phyloP scores from a whole-genome alignment of 2,113 vertebrate species.

The Tachycineta bicolor region DNA sequence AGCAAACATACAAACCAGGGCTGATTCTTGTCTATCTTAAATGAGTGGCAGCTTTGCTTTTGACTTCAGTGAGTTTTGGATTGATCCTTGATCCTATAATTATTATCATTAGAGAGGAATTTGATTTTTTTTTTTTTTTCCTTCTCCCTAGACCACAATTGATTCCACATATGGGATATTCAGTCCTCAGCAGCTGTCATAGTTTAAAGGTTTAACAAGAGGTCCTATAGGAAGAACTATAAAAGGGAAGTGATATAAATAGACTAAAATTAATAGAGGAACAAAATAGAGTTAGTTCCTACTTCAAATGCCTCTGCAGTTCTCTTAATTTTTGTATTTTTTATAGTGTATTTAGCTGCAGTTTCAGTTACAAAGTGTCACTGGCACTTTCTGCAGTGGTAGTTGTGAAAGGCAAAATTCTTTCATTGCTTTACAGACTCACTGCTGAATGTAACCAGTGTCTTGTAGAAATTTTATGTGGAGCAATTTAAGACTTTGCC shows the following conservation, averaged over 20 bases:
- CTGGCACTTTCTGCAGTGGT: not conserved
- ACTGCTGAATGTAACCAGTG: not conserved
- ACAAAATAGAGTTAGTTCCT: conserved; percentile 33
- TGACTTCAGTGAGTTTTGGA: not conserved
- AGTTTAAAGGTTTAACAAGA: conserved; percentile 59
- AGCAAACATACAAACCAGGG: not conserved
- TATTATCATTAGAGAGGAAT: conserved; percentile 31
- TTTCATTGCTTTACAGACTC: not conserved
- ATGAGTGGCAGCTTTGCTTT: not conserved
- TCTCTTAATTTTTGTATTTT: conserved; percentile 47
- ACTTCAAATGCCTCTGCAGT: conserved; percentile 5
- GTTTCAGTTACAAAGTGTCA: conserved; percentile 15
- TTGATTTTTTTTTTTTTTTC: not conserved
- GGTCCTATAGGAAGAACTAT: conserved; percentile 29
- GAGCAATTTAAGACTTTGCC: not conserved
- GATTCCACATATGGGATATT: conserved; percentile 27
- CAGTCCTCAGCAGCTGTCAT: conserved; percentile 38
- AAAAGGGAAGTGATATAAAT: conserved; percentile 57
- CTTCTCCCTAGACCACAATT: not conserved
- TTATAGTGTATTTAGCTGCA: conserved; percentile 19
- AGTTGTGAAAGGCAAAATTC: conserved; percentile 2
- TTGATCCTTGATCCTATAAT: conserved; percentile 3
- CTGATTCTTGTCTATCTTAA: not conserved
- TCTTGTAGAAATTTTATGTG: not conserved
- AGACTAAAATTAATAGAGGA: conserved; percentile 49